Conservation (phyloP, 2,113 vertebrate species). For the Phoenicopterus ruber region DNA sequence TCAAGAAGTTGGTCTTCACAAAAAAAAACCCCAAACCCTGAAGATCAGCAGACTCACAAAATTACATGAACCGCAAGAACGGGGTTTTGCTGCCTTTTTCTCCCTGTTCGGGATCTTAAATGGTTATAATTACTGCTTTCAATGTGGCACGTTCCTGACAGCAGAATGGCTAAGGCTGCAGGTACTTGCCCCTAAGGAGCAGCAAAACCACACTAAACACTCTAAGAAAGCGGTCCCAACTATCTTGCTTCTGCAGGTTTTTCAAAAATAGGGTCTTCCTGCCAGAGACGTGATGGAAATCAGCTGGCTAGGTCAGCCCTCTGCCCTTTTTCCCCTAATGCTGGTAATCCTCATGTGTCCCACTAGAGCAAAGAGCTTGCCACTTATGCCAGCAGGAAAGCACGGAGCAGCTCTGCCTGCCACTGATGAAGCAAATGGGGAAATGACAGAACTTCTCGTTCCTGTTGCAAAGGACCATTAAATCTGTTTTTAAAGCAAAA, state of each 20-base stretch:
- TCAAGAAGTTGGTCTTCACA: background rate
- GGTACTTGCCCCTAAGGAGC: background rate
- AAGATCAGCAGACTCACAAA: background rate
- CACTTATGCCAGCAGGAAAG: conserved; percentile 11
- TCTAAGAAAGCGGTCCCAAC: background rate
- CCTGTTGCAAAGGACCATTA: background rate
- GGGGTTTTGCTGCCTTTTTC: background rate
- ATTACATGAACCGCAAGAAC: background rate
- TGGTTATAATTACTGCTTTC: background rate
- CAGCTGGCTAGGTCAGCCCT: background rate
- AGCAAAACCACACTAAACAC: background rate
- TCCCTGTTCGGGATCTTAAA: background rate
- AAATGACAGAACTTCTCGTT: background rate
- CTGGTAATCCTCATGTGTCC: background rate
- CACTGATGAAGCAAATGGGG: background rate
- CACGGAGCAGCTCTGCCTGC: background rate
- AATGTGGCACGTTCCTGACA: background rate
- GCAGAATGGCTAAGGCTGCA: background rate
- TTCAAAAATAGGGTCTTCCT: background rate
- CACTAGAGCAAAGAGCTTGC: conserved; percentile 20
- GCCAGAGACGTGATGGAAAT: background rate
- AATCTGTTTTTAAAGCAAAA: background rate
- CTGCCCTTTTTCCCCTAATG: background rate
- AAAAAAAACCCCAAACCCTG: background rate
- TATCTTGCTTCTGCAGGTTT: background rate